Evolutionary conservation across 2,113 vertebrate species (phyloP), one percentile per base, ranked within the genome.

Genomic region (Leucopternis melanops): DNA sequence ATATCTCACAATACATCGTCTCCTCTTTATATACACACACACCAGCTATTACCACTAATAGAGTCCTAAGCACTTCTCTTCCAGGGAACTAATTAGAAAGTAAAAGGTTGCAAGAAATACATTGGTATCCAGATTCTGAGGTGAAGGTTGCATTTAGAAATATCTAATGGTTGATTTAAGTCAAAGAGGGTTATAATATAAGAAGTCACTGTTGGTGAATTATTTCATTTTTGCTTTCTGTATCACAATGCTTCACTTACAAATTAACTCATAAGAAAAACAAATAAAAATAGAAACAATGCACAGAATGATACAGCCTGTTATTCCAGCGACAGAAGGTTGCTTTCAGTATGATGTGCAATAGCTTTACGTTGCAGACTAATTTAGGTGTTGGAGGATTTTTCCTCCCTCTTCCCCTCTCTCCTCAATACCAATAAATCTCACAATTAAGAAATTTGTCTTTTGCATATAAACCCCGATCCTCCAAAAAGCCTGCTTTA

Each of bases 221-320:
- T 32, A 26, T 29, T 61, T n/a, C 9, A 38, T 19, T 73, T 90
- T 67, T 54, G 23, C 34, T 84, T 74, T 50, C 52, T 47, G 26
- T 7, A 62, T 14, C 22, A 23, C 25, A 65, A 22, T 5, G 15
- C 2, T 90, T 26, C 58, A 50, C 21, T 62, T 20, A 52, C 6
- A 50, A 80, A 54, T 54, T 27, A 45, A 74, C 16, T 49, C 9
- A 2, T 3, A 45, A 15, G 13, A 22, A 16, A 5, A n/a, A 66
- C 55, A 34, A 61, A n/a, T 8, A 42, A 61, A 67, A 25, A n/a
- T 4, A 40, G 65, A 79, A 86, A 52, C 15, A 52, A 38, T 0
- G 15, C 40, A 55, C 0, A 1, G 40, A 52, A 47, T 8, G 50
- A 7, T 1, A 3, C 6, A 45, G 4, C 8, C n/a, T 4, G 2